Conservation (phyloP, 2,797 vertebrate genomes). For the Thripadectes ignobilis region DNA sequence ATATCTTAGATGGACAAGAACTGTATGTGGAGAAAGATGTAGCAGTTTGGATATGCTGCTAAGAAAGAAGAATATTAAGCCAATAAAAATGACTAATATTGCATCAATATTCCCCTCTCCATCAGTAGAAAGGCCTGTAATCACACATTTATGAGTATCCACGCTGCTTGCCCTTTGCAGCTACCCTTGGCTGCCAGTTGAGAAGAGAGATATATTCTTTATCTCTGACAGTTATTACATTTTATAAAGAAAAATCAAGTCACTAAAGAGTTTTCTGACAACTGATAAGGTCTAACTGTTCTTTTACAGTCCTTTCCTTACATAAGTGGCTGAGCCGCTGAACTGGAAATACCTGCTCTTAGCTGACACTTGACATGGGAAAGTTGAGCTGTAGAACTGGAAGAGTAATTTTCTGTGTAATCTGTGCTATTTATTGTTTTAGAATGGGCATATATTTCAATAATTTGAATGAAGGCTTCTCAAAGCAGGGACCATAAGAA, state of each 20-base stretch:
- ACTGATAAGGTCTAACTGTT: constrained; percentile 63
- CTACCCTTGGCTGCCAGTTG: constrained; percentile 49
- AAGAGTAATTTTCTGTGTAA: constrained; percentile 19
- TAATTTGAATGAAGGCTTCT: constrained; percentile 21
- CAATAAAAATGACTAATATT: constrained; percentile 64
- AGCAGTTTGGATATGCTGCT: constrained; percentile 46
- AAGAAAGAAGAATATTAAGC: constrained; percentile 40
- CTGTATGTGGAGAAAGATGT: constrained; percentile 2
- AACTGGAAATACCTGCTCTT: constrained; percentile 52
- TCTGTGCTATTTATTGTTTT: constrained; percentile 19
- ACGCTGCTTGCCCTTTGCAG: constrained; percentile 56
- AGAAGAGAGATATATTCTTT: constrained; percentile 53
- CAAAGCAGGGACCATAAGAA: background rate
- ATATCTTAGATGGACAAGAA: background rate
- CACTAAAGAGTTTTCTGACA: constrained; percentile 63
- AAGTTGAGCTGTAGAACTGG: constrained; percentile 15
- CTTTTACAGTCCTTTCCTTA: constrained; percentile 43
- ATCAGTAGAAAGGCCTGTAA: constrained; percentile 49
- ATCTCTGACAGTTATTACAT: constrained; percentile 61
- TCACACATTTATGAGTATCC: constrained; percentile 59
- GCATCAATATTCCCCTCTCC: constrained; percentile 49
- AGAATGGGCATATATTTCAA: constrained; percentile 6
- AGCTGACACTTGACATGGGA: constrained; percentile 31
- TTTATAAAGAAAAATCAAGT: constrained; percentile 66
- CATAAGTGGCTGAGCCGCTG: constrained; percentile 14